Base-by-base conservation (phyloP, 2,113 vertebrate species). In the Benitochromis conjunctus region DNA sequence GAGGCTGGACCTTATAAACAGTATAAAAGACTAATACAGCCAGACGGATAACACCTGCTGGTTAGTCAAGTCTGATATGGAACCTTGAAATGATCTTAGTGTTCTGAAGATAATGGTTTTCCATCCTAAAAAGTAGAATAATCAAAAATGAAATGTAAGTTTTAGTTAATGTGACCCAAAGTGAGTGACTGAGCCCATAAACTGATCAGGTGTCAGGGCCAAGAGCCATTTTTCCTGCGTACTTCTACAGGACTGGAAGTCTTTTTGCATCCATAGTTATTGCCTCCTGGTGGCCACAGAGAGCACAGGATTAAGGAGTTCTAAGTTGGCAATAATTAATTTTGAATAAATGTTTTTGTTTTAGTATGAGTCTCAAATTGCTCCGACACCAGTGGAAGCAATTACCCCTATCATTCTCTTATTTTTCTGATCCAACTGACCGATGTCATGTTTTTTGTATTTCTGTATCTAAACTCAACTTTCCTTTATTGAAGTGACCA, bases 211-310 rank as follows among this genome's bases (percentile, higher is more conserved):
- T 2, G 9, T 9, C 36, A 9, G 9, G 36, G 31, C 1, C 1
- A 10, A 36, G 34, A 31, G 31, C 9, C 58, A n/a, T 36, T 11
- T n/a, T 36, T 36, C 58, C 58, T 36, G 58, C 36, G 58, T 9
- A 36, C 58, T 34, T 0, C 29, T 1, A 62, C 34, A 34, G 58
- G 31, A n/a, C 0, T 36, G 31, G 31, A 62, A 0, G 34, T 62
- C 16, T 34, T 34, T 62, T 36, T 62, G 18, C 58, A 62, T 12
- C 60, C 60, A 64, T 4, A 36, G 3, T n/a, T 36, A n/a, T 0
- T 36, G 10, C 60, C 31, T 36, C 31, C 60, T 38, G 4, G 1
- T 64, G 6, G 31, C 36, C n/a, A 64, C 60, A 38, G 18, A 64
- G 60, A 38, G 18, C 31, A 64, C 60, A 7, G 60, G 31, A 36